A percentile compares a stretch with the other conserved stretches of the same genome.
These are phyloP conservation scores for Petrophora chlorosata DNA, from an alignment of 2,888 invertebrate genomes.

Conservation along the genomic window DNA sequence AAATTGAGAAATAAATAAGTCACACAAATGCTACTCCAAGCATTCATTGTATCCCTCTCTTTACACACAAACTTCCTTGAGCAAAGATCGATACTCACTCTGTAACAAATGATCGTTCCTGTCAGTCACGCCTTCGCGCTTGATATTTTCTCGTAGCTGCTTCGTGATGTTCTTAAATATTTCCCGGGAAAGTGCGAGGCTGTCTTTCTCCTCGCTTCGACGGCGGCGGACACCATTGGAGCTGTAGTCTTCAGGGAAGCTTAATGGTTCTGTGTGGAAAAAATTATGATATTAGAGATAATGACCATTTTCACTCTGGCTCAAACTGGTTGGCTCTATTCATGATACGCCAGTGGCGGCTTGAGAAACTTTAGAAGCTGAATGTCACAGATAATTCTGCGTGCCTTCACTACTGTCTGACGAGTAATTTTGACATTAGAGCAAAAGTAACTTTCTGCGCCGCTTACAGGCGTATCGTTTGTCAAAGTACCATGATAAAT, in stretches of 20 bases:
- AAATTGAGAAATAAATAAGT: background rate
- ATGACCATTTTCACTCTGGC: too few species aligned
- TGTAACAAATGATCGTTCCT: constrained; percentile 72
- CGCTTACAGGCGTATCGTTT: too few species aligned
- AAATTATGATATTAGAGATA: too few species aligned
- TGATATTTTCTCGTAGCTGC: constrained; percentile 79
- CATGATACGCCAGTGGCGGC: too few species aligned
- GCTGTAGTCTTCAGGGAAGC: constrained; percentile 68
- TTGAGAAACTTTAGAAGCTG: too few species aligned
- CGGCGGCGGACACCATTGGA: constrained; percentile 66
- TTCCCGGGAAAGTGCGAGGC: constrained; percentile 77
- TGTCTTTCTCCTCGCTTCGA: constrained; percentile 73
- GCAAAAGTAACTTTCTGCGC: too few species aligned
- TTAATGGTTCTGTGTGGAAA: constrained; percentile 72
- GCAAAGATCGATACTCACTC: constrained; percentile 63
- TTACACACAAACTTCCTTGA: constrained; percentile 26
- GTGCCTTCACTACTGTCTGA: too few species aligned
- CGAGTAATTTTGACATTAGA: too few species aligned
- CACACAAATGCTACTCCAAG: background rate
- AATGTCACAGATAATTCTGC: too few species aligned
- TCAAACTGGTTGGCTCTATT: too few species aligned
- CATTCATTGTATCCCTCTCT: background rate
- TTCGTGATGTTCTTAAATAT: constrained; percentile 82
- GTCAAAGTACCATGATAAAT: too few species aligned
- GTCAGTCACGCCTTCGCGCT: constrained; percentile 74